Evolutionary conservation across 1,140 invertebrate genomes (phyloP), one percentile per base, ranked within the genome.

Genomic region (Idris sp.): DNA sequence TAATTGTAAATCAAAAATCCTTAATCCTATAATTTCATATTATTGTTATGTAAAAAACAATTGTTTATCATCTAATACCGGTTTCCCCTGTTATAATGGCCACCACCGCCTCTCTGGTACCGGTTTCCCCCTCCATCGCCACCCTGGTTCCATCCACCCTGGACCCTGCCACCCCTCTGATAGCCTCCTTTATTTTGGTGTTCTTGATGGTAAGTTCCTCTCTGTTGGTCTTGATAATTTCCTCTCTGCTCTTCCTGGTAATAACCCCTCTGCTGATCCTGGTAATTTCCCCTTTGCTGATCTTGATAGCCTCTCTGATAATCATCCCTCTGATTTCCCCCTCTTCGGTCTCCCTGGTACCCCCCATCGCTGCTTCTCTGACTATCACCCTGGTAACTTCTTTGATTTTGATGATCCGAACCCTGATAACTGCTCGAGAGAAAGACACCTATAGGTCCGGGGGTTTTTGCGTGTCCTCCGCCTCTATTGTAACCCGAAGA

Each of bases 141-240:
- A n/a, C n/a, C n/a, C 74, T 84, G 81, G 65, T 85, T 84, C 82
- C 84, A 87, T 33, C 86, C 83, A 25, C 86, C 82, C 59, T 87
- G 86, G 73, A 86, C 84, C 77, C 86, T 77, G 16, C 82, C 79
- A 16, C 84, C 77, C 48, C 82, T 71, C 33, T 78, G 54, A 41
- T 76, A 61, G 7, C 54, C 41, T 0, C 61, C 33, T 5, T 51
- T 54, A 2, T 18, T 54, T 0, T 65, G 5, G 15, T 43, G n/a
- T n/a, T n/a, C n/a, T n/a, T n/a, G n/a, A n/a, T n/a, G n/a, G n/a
- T n/a, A n/a, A n/a, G n/a, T n/a, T n/a, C n/a, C n/a, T n/a, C n/a
- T n/a, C n/a, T n/a, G n/a, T n/a, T n/a, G n/a, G n/a, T n/a, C 31
- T n/a, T 38, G 22, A 18, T 59, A 46, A 56, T 46, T 22, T 28